These are phyloP conservation scores for Phasia obesa DNA, from an alignment of 2,888 invertebrate species.

Conservation along the genomic window DNA sequence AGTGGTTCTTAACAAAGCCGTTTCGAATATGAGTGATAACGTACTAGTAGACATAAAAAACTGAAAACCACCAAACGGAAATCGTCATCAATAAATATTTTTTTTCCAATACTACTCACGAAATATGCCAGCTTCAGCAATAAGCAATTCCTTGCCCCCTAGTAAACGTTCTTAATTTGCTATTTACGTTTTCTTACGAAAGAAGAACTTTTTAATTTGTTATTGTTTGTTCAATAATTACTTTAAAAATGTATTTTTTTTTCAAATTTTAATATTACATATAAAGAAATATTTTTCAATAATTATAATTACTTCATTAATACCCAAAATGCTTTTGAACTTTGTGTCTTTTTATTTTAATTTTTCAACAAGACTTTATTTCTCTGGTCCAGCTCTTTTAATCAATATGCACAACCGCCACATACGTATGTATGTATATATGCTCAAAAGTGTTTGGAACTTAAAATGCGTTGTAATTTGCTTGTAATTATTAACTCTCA, in stretches of 20 bases:
- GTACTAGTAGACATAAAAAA: background rate
- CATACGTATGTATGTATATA: no score
- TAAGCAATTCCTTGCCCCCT: background rate
- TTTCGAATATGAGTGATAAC: conserved; percentile 49
- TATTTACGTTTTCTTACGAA: conserved; percentile 6
- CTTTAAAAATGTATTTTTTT: background rate
- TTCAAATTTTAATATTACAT: background rate
- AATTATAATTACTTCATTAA: conserved; percentile 60
- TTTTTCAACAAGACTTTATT: background rate
- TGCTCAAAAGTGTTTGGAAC: background rate
- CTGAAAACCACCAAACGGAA: conserved; percentile 51
- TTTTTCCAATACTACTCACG: conserved; percentile 6
- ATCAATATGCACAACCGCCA: background rate
- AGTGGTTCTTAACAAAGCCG: conserved; percentile 41
- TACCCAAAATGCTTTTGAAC: conserved; percentile 39
- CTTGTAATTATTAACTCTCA: conserved; percentile 66
- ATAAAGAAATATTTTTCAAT: conserved; percentile 22
- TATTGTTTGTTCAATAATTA: background rate
- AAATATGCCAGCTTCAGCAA: background rate
- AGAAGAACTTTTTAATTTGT: background rate
- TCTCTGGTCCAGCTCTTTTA: background rate
- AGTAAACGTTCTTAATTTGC: background rate
- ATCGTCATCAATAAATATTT: conserved; percentile 61
- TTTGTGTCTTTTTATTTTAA: conserved; percentile 17
- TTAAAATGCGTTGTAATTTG: conserved; percentile 53